Evolutionary conservation across 2,888 invertebrate species (phyloP).

Genomic region (Periphyllus acericola): DNA sequence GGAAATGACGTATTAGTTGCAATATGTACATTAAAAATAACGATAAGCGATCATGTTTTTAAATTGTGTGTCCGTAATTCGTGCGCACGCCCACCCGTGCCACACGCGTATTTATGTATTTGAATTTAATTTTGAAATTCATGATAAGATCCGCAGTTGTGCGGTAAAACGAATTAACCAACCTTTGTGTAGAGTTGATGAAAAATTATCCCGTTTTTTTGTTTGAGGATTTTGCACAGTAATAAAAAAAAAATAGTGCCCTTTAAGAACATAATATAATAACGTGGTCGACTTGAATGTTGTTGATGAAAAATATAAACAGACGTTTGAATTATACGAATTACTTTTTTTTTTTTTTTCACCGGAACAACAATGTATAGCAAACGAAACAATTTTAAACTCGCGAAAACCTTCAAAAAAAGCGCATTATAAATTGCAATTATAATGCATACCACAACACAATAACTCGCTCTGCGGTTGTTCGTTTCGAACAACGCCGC

Average conservation of each 20-base stretch:
- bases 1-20: background rate
- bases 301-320: no score
- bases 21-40: background rate
- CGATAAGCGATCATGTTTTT: background rate
- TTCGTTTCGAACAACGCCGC: background rate
- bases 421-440: background rate
- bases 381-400: background rate
- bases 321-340: background rate
- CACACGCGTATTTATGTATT: background rate
- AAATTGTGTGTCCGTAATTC: background rate
- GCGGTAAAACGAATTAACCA: background rate
- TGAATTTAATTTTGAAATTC: background rate
- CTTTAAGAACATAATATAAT: no score
- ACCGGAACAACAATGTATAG: background rate
- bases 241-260: background rate
- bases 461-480: background rate
- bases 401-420: background rate
- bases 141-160: background rate
- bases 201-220: no score
- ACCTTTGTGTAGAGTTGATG: background rate
- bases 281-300: no score
- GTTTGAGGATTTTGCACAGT: background rate
- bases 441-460: background rate
- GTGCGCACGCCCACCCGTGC: background rate
- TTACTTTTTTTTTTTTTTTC: background rate